A percentile compares a stretch with the other conserved stretches of the same genome.
phyloP scores from a whole-genome alignment of 2,113 vertebrate genomes.

The Zosterops hypoxanthus region DNA sequence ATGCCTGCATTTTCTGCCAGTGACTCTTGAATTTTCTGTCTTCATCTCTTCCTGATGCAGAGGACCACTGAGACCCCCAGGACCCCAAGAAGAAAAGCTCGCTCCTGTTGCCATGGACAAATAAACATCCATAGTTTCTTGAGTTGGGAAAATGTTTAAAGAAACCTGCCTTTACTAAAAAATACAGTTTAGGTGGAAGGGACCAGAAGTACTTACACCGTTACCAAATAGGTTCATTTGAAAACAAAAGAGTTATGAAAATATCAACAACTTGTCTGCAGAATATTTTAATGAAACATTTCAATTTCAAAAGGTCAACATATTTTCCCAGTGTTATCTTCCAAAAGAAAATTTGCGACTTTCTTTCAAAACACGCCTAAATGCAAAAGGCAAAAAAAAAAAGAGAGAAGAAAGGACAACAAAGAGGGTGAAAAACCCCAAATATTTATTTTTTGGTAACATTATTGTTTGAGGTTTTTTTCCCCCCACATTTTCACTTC shows the following conservation, averaged over 20 bases:
- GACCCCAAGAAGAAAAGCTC: neutral
- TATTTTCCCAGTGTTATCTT: neutral
- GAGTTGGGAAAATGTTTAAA: neutral
- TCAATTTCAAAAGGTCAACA: slow-evolving; percentile 2
- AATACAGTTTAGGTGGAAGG: neutral
- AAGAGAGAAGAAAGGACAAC: neutral
- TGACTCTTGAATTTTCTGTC: neutral
- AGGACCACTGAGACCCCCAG: neutral
- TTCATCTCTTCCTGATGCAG: neutral
- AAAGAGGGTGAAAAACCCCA: neutral
- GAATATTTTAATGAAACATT: neutral
- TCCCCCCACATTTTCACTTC: neutral
- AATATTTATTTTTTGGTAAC: neutral
- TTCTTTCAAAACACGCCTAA: neutral
- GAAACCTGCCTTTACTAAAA: neutral
- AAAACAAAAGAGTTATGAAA: slow-evolving; percentile 18
- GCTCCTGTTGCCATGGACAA: neutral
- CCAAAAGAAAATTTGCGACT: neutral
- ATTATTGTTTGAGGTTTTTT: neutral
- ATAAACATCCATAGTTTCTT: neutral
- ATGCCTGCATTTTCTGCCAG: neutral
- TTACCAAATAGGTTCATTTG: neutral
- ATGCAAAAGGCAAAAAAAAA: neutral
- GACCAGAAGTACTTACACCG: neutral
- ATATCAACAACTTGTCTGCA: neutral